Base-by-base conservation (phyloP, 2,888 invertebrate species). In the Schrankia costaestrigalis region DNA sequence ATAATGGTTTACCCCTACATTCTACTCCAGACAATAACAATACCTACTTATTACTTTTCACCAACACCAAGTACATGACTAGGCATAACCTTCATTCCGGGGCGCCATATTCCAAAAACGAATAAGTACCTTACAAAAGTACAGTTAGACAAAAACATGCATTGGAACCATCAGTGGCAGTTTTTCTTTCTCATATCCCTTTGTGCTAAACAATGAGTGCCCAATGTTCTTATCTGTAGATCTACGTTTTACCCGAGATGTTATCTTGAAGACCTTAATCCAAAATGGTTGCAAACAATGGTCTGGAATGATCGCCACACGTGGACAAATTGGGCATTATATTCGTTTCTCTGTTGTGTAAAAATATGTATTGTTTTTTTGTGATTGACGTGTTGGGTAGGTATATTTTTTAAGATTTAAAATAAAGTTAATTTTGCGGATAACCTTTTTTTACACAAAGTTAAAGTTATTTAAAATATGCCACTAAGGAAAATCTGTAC, bases 321-420 rank as follows among this genome's bases (percentile, higher is more conserved):
- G 79, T 79, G 81, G 72, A 75, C 74, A 79, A 80, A 79, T 78
- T 81, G 75, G 66, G 76, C 63, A 71, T 74, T 76, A 68, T 71
- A 60, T 57, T 62, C 31, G 34, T 33, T 32, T 56, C 39, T 46
- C 52, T 49, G 46, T 47, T 44, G 39, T 26, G 42, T 27, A 35
- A 41, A 47, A 46, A 39, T 30, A 31, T 29, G 38, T 46, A 44
- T 49, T 54, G 42, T 52, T 46, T 52, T 32, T 42, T 43, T n/a
- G 12, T 25, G 11, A 11, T 11, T 7, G 11, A 11, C n/a, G n/a
- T n/a, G n/a, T n/a, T n/a, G n/a, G n/a, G n/a, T n/a, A n/a, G n/a
- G n/a, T n/a, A n/a, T n/a, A n/a, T n/a, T 11, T 23, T 1, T 11
- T 11, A 23, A 1, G 23, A n/a, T n/a, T n/a, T n/a, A n/a, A n/a